phyloP scores from a whole-genome alignment of 2,888 invertebrate genomes.

The Rhodophaea formosa region DNA sequence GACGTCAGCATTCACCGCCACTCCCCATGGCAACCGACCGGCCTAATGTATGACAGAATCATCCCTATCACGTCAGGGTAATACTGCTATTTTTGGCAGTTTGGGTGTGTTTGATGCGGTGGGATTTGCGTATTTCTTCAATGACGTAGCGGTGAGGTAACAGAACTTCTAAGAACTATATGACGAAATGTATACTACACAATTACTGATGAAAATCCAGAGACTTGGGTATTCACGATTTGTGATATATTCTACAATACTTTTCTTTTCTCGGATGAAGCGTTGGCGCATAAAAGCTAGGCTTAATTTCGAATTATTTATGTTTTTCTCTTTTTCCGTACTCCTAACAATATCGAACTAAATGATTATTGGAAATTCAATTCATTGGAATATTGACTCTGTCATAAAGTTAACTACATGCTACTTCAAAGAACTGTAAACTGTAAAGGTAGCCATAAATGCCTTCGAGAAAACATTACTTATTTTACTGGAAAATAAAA shows the following conservation, averaged over 20 bases:
- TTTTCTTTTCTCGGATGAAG: no score
- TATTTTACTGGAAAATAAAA: neutral
- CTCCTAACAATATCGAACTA: no score
- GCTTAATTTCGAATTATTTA: no score
- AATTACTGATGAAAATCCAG: no score
- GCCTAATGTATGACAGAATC: conserved; percentile 12
- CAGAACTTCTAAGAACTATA: no score
- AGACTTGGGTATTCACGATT: no score
- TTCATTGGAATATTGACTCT: neutral
- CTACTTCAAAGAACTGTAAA: neutral
- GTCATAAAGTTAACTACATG: neutral
- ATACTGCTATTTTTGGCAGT: conserved; percentile 2
- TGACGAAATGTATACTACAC: no score
- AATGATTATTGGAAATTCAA: neutral
- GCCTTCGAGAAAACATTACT: neutral
- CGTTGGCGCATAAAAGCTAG: no score
- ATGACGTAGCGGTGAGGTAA: neutral
- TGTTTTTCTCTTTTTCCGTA: no score
- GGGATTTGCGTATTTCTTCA: neutral
- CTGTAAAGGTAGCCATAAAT: neutral
- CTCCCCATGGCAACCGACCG: conserved; percentile 16
- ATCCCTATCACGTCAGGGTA: neutral
- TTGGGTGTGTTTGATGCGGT: neutral
- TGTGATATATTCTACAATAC: no score
- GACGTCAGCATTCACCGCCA: conserved; percentile 14